phyloP scores from a whole-genome alignment of 2,797 vertebrate species.

The Ataeniobius toweri region DNA sequence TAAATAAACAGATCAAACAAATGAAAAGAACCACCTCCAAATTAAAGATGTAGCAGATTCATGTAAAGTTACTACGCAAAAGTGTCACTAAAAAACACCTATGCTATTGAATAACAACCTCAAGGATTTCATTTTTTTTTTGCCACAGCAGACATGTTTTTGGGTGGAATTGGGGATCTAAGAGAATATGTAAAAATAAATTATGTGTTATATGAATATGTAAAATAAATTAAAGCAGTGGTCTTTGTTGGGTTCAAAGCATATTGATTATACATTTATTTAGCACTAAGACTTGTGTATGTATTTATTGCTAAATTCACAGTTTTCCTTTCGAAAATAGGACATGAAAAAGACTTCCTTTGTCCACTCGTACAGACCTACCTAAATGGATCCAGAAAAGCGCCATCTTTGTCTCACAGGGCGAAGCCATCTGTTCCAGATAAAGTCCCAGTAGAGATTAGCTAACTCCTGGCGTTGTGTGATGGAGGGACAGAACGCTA shows the following conservation, averaged over 20 bases:
- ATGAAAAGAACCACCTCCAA: not conserved
- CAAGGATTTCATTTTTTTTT: not conserved
- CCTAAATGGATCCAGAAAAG: not conserved
- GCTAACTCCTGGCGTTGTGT: not conserved
- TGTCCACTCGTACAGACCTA: not conserved
- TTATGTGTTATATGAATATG: too few relatives aligned
- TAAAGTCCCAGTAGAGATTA: not conserved
- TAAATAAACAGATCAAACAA: not conserved
- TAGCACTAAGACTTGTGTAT: not conserved
- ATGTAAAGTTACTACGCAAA: not conserved
- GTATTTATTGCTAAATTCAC: not conserved
- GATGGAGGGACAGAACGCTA: not conserved
- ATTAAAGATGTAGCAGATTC: not conserved
- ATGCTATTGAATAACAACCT: not conserved
- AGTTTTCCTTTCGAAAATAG: not conserved
- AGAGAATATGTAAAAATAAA: not conserved
- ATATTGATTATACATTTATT: not conserved
- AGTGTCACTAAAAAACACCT: not conserved
- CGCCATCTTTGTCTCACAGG: not conserved
- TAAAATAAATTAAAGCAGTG: not conserved
- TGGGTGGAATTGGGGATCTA: not conserved
- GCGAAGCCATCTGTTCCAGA: not conserved
- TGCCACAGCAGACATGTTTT: not conserved
- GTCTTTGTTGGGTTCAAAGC: not conserved
- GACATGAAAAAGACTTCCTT: not conserved